These are phyloP conservation scores for Triops longicaudatus DNA, from an alignment of 1,140 invertebrate species.

Conservation along the genomic window DNA sequence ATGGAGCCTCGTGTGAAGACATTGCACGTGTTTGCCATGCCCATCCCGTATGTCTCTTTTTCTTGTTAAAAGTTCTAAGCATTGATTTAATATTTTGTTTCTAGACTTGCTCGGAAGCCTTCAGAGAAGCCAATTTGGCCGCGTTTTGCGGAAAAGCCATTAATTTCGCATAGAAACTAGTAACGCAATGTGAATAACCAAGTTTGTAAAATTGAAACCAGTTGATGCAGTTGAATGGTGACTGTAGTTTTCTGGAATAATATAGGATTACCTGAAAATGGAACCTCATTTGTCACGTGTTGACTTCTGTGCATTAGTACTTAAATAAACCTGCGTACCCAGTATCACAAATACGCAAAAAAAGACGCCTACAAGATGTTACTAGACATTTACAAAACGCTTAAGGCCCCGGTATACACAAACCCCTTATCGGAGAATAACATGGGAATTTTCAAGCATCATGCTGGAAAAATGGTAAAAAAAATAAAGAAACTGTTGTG, in stretches of 20 bases:
- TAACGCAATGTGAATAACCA: not conserved
- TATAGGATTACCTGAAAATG: not conserved
- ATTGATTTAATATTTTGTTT: conserved; percentile 40
- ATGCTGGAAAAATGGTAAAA: too few species aligned
- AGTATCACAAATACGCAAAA: too few species aligned
- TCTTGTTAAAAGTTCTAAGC: not conserved
- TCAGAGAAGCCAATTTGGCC: conserved; percentile 91
- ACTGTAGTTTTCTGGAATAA: not conserved
- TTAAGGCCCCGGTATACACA: too few species aligned
- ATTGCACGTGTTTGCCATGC: conserved; percentile 97
- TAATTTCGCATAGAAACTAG: conserved; percentile 61
- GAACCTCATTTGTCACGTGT: not conserved
- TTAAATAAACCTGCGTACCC: not conserved
- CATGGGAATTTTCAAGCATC: too few species aligned
- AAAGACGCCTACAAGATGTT: too few species aligned
- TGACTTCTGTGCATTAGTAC: not conserved
- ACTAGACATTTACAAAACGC: too few species aligned
- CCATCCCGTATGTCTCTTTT: conserved; percentile 66
- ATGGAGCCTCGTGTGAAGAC: conserved; percentile 97
- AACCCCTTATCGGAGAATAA: too few species aligned
- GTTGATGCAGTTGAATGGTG: not conserved
- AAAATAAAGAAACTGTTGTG: too few species aligned
- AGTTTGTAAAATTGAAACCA: conserved; percentile 16
- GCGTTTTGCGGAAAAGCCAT: conserved; percentile 97
- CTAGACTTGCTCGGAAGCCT: conserved; percentile 92